Conservation (phyloP, 2,797 vertebrate genomes). For the Trachops cirrhosus region DNA sequence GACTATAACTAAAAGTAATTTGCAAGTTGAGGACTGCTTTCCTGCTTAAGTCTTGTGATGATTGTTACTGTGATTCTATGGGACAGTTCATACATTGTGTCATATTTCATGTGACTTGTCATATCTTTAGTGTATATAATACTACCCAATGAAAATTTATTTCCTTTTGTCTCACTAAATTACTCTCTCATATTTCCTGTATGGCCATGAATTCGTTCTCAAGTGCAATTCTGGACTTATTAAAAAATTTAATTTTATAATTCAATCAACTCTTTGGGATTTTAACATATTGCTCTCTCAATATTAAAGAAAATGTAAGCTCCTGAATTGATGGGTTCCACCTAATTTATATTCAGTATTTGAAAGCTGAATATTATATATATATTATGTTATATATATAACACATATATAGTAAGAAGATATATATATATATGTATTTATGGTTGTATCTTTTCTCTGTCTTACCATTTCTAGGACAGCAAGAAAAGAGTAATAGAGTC, state of each 20-base stretch:
- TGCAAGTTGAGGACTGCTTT: background rate
- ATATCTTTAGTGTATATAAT: background rate
- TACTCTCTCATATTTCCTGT: background rate
- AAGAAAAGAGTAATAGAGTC: background rate
- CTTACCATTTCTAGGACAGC: background rate
- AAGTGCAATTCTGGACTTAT: background rate
- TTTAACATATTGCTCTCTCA: background rate
- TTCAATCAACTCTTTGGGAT: background rate
- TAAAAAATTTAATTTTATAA: slow-evolving; percentile 11
- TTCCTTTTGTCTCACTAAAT: slow-evolving; percentile 25
- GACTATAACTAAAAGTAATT: background rate
- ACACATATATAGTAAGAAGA: background rate
- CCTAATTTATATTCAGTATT: background rate
- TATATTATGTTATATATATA: background rate
- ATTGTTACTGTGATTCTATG: background rate
- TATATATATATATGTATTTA: background rate
- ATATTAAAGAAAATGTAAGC: background rate
- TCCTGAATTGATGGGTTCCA: background rate
- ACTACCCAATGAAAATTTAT: background rate
- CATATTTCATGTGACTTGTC: background rate
- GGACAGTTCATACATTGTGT: background rate
- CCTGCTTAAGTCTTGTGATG: background rate
- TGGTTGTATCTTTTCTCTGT: background rate
- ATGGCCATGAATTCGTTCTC: background rate
- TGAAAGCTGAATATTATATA: background rate